These are phyloP conservation scores for Eulemur rufifrons DNA, from an alignment of 2,113 vertebrate species.

Conservation along the genomic window DNA sequence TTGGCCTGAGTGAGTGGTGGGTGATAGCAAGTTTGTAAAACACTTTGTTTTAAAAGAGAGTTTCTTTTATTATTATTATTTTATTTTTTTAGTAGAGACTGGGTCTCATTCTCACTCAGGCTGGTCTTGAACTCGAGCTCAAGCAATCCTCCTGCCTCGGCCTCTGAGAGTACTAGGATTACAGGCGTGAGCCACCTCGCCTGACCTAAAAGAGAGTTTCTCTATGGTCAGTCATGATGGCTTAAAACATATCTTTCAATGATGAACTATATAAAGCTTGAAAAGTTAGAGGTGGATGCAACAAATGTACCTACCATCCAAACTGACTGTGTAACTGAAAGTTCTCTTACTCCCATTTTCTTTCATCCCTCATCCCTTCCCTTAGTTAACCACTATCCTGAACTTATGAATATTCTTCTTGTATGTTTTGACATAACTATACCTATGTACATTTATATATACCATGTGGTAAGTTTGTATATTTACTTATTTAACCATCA, in stretches of 20 bases:
- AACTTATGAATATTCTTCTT: not conserved
- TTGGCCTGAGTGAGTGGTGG: not conserved
- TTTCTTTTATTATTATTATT: too few species aligned
- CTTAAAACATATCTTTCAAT: not conserved
- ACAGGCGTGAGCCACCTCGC: too few species aligned
- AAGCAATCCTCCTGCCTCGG: too few species aligned
- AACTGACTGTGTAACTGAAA: not conserved
- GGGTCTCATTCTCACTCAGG: too few species aligned
- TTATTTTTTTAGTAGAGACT: too few species aligned
- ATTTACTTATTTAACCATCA: not conserved
- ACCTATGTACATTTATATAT: not conserved
- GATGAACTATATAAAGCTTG: rapidly evolving
- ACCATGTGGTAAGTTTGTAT: not conserved
- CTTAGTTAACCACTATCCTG: too few species aligned
- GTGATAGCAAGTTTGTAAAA: not conserved
- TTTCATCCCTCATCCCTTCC: not conserved
- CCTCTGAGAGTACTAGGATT: too few species aligned
- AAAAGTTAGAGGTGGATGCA: not conserved
- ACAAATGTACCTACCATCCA: rapidly evolving
- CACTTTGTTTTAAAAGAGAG: not conserved
- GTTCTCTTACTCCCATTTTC: not conserved
- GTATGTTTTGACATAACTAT: not conserved
- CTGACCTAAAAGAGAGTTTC: not conserved
- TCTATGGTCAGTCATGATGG: not conserved
- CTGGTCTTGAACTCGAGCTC: too few species aligned